A percentile compares a stretch with the other conserved stretches of the same genome.
These are phyloP conservation scores for Orthonevra nobilis DNA, from an alignment of 2,888 invertebrate species.

Conservation along the genomic window DNA sequence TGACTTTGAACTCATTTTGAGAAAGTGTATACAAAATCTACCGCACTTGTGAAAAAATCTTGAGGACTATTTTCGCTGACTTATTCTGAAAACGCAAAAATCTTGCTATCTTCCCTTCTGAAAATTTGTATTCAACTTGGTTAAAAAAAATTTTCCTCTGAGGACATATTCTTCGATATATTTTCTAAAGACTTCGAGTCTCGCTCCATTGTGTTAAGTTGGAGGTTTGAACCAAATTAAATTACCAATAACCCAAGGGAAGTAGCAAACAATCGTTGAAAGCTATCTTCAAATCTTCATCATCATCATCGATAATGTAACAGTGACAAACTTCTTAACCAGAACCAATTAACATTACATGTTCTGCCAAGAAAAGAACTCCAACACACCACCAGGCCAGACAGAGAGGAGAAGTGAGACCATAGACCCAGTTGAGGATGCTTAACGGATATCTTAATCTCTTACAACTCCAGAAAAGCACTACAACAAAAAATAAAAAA, in stretches of 20 bases:
- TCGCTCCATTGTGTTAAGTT: no score
- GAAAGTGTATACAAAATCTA: no score
- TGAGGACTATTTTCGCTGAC: no score
- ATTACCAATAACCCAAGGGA: conserved; percentile 62
- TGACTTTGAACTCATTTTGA: no score
- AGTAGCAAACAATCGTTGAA: conserved; percentile 58
- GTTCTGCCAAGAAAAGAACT: conserved; percentile 48
- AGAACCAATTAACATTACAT: conserved; percentile 71
- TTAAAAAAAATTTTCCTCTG: no score
- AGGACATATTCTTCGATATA: no score
- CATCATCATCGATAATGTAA: conserved; percentile 68
- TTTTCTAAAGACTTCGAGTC: no score
- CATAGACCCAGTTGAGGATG: conserved; percentile 61
- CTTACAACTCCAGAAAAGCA: conserved; percentile 51
- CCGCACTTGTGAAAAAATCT: no score
- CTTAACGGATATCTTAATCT: conserved; percentile 69
- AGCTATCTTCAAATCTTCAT: conserved; percentile 58
- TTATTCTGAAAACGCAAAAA: no score
- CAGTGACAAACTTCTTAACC: conserved; percentile 69
- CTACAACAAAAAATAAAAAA: conserved; percentile 9
- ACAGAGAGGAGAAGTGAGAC: conserved; percentile 41
- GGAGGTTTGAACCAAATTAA: conserved; percentile 40
- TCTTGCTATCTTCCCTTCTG: no score
- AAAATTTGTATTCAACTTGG: no score
- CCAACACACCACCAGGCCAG: conserved; percentile 6